These are phyloP conservation scores for Phengaris alcon DNA, from an alignment of 2,888 invertebrate genomes.

Conservation along the genomic window DNA sequence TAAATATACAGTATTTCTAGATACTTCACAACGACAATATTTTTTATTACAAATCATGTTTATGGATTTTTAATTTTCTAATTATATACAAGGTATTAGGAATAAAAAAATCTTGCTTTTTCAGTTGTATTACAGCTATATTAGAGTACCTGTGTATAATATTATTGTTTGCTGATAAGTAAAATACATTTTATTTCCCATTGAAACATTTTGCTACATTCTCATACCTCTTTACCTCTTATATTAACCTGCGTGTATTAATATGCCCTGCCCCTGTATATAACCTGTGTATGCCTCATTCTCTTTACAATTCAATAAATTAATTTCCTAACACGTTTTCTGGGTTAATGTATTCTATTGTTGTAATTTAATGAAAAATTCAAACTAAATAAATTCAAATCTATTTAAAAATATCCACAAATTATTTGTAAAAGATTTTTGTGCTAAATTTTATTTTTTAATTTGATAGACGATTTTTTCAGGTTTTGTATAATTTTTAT, in stretches of 20 bases:
- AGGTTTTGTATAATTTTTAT: background rate
- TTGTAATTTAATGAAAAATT: background rate
- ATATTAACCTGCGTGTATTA: too few species aligned
- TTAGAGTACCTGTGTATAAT: background rate
- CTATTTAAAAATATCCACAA: background rate
- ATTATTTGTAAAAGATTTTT: background rate
- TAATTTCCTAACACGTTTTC: background rate
- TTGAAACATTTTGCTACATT: too few species aligned
- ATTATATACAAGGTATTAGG: background rate
- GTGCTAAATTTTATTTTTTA: background rate
- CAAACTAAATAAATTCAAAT: background rate
- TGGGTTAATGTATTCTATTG: background rate
- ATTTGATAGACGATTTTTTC: background rate
- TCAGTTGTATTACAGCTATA: background rate
- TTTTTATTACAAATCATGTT: background rate
- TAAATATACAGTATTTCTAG: slow-evolving; percentile 3
- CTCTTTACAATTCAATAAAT: too few species aligned
- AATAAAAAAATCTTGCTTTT: background rate
- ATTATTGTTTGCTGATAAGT: too few species aligned
- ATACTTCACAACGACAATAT: slow-evolving; percentile 5
- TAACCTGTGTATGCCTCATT: too few species aligned
- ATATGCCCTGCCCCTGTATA: too few species aligned
- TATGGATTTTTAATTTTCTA: background rate
- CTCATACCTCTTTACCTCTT: too few species aligned
- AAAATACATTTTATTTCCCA: too few species aligned